Percentiles rank a stretch among this genome's conserved stretches.
Evolutionary conservation across 2,797 vertebrate genomes (phyloP).

Genomic region (Phoeniculus purpureus): DNA sequence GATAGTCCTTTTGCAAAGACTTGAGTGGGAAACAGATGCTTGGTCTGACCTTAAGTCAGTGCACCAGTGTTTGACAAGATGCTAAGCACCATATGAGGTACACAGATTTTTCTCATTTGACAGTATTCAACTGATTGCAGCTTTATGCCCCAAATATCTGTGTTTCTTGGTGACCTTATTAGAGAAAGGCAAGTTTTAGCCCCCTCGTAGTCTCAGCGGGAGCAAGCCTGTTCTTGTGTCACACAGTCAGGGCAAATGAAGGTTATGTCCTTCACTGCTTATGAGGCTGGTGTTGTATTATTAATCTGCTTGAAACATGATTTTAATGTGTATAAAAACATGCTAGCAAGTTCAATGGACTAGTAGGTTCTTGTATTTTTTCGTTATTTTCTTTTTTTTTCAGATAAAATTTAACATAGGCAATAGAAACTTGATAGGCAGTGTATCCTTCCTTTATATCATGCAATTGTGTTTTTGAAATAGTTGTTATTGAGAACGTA

Average conservation of each 20-base stretch:
- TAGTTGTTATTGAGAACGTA: background rate
- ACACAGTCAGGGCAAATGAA: background rate
- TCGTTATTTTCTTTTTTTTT: background rate
- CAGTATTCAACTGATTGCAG: background rate
- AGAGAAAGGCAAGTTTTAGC: slow-evolving; percentile 22
- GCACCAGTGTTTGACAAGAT: background rate
- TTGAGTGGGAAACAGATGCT: background rate
- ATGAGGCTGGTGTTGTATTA: background rate
- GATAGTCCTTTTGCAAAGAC: background rate
- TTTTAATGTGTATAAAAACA: slow-evolving; percentile 8
- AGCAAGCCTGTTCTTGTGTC: background rate
- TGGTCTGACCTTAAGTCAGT: background rate
- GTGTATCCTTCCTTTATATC: slow-evolving; percentile 8
- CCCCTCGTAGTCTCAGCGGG: background rate
- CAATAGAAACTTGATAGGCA: background rate
- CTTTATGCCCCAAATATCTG: background rate
- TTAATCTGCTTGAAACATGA: background rate
- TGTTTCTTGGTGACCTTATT: slow-evolving; percentile 10
- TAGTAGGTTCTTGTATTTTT: background rate
- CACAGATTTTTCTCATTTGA: slow-evolving; percentile 17
- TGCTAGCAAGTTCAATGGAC: background rate
- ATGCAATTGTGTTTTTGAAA: background rate
- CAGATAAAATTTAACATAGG: background rate
- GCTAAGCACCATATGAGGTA: background rate
- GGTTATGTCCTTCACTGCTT: background rate